These are phyloP conservation scores for Spinibarbus caldwelli DNA, from an alignment of 2,797 vertebrate genomes.

Conservation along the genomic window DNA sequence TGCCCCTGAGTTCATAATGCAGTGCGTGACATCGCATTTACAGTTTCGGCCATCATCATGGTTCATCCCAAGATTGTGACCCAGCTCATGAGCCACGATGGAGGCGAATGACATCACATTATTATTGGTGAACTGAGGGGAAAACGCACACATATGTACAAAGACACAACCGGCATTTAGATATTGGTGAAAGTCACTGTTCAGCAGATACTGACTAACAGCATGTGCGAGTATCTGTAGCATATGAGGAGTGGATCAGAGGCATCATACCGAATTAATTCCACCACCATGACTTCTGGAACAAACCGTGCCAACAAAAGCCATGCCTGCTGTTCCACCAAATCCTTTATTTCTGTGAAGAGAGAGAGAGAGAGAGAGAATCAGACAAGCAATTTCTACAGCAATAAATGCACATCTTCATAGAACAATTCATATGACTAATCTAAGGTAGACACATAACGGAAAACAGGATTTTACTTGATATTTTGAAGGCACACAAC, in stretches of 20 bases:
- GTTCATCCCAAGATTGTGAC: constrained; percentile 98
- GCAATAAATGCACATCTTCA: neutral
- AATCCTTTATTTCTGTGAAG: constrained; percentile 85
- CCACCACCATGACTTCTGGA: constrained; percentile 93
- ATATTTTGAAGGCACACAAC: neutral
- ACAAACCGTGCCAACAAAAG: constrained; percentile 92
- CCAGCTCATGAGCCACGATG: constrained; percentile 93
- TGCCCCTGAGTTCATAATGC: constrained; percentile 94
- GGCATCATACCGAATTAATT: constrained; percentile 88
- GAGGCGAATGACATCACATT: constrained; percentile 87
- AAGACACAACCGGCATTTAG: constrained; percentile 20
- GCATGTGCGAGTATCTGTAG: constrained; percentile 19
- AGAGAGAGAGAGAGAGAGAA: neutral
- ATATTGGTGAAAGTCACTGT: neutral
- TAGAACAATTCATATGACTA: neutral
- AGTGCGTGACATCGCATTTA: constrained; percentile 77
- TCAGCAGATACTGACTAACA: neutral
- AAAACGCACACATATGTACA: constrained; percentile 28
- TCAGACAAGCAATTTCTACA: neutral
- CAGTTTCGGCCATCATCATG: constrained; percentile 88
- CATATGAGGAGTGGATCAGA: constrained; percentile 38
- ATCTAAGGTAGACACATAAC: neutral
- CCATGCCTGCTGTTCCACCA: constrained; percentile 93
- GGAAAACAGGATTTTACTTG: neutral
- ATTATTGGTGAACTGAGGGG: constrained; percentile 82